These are phyloP conservation scores for Coremacera marginata DNA, from an alignment of 2,888 invertebrate species.

Conservation along the genomic window DNA sequence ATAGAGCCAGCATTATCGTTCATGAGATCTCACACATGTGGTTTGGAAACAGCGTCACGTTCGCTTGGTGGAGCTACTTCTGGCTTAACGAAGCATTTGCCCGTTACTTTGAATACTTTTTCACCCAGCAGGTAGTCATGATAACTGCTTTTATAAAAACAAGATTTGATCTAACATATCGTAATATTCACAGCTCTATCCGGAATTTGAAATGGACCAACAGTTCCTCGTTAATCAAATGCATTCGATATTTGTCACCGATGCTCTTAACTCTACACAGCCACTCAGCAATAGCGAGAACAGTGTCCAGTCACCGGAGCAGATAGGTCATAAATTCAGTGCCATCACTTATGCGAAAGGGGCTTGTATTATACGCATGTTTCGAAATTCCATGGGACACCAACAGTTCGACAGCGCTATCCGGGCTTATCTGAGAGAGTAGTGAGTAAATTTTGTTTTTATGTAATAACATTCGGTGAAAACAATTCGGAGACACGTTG, in stretches of 20 bases:
- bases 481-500: no score
- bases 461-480: no score
- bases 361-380: slow-evolving; percentile 76
- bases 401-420: slow-evolving; percentile 72
- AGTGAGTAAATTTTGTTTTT: slow-evolving; percentile 64
- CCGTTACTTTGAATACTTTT: slow-evolving; percentile 78
- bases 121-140: slow-evolving; percentile 66
- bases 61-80: slow-evolving; percentile 72
- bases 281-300: slow-evolving; percentile 72
- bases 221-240: slow-evolving; percentile 80
- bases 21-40: slow-evolving; percentile 74
- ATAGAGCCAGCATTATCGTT: slow-evolving; percentile 72
- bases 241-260: slow-evolving; percentile 74
- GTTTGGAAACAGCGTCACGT: slow-evolving; percentile 75
- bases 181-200: slow-evolving; percentile 73
- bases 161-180: slow-evolving; percentile 59
- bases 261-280: slow-evolving; percentile 72
- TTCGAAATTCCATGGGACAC: slow-evolving; percentile 74
- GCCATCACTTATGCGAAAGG: slow-evolving; percentile 78
- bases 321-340: slow-evolving; percentile 73
- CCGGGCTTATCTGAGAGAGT: slow-evolving; percentile 70
- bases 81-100: slow-evolving; percentile 78
- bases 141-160: slow-evolving; percentile 43
- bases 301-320: slow-evolving; percentile 71
- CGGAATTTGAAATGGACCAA: slow-evolving; percentile 75